phyloP scores from a whole-genome alignment of 2,113 vertebrate genomes.

The Protomyctophum bolini region DNA sequence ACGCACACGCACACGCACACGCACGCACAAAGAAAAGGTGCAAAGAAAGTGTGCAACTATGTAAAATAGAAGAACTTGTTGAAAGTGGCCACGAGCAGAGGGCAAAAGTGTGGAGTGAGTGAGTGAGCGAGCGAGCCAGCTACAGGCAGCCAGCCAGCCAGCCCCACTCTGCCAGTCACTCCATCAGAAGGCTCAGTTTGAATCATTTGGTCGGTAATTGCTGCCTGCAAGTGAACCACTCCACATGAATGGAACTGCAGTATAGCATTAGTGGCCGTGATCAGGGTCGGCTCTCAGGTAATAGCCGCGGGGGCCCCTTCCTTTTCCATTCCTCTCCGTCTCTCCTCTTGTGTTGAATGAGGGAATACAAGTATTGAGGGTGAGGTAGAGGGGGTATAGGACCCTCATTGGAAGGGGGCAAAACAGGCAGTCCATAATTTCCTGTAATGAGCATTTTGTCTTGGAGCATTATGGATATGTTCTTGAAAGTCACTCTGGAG shows the following conservation, averaged over 20 bases:
- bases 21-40: not conserved
- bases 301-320: constrained; percentile 57
- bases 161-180: constrained; percentile 33
- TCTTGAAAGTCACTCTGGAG: constrained; percentile 88
- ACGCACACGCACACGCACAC: not conserved
- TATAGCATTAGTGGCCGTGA: constrained; percentile 74
- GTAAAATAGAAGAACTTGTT: too few relatives aligned
- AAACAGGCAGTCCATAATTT: constrained; percentile 92
- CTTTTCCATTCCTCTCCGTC: constrained; percentile 25
- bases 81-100: too few relatives aligned
- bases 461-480: constrained; percentile 88
- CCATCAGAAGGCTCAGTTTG: constrained; percentile 74
- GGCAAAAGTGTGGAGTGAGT: too few relatives aligned
- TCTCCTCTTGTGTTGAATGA: constrained; percentile 79
- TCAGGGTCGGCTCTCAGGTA: constrained; percentile 75
- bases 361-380: constrained; percentile 83
- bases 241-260: constrained; percentile 80
- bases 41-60: too few relatives aligned
- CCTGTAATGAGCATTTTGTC: constrained; percentile 96
- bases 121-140: constrained; percentile 20
- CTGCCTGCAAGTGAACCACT: constrained; percentile 81
- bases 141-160: constrained; percentile 48
- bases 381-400: constrained; percentile 37
- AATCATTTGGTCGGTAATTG: constrained; percentile 80
- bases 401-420: constrained; percentile 27